These are phyloP conservation scores for Augiades crinisus DNA, from an alignment of 2,888 invertebrate genomes.

Conservation along the genomic window DNA sequence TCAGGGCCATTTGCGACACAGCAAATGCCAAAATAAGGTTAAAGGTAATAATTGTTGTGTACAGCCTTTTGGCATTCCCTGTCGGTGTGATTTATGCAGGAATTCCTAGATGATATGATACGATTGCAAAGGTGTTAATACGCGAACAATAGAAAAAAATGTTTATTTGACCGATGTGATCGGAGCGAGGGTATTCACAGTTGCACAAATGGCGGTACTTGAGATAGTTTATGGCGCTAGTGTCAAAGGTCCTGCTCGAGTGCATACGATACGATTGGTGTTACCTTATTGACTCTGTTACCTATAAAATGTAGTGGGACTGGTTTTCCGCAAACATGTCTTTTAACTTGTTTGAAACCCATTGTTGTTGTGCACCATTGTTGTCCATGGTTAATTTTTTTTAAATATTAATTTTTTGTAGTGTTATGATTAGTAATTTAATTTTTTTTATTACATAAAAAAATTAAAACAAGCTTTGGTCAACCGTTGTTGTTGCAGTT, in stretches of 20 bases:
- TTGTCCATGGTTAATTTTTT: too few relatives aligned
- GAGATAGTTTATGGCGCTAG: background rate
- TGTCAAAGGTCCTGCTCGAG: background rate
- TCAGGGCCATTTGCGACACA: conserved; percentile 72
- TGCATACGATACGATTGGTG: background rate
- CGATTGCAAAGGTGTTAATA: conserved; percentile 27
- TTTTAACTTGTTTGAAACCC: background rate
- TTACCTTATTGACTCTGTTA: background rate
- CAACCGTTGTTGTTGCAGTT: too few relatives aligned
- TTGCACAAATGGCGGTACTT: background rate
- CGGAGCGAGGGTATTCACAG: background rate
- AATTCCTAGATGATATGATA: conserved; percentile 50
- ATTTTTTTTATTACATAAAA: too few relatives aligned
- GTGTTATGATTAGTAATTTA: too few relatives aligned
- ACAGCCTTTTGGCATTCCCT: conserved; percentile 50
- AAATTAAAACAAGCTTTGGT: too few relatives aligned
- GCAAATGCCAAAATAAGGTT: conserved; percentile 79
- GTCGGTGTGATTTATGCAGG: conserved; percentile 64
- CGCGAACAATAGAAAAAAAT: conserved; percentile 28
- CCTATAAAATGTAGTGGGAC: background rate
- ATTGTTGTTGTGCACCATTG: too few relatives aligned
- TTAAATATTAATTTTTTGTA: too few relatives aligned
- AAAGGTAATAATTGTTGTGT: conserved; percentile 71
- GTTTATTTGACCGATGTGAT: conserved; percentile 24
- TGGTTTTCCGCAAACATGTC: background rate